Evolutionary conservation across 2,888 invertebrate genomes (phyloP).

Genomic region (Camponotus fellah): DNA sequence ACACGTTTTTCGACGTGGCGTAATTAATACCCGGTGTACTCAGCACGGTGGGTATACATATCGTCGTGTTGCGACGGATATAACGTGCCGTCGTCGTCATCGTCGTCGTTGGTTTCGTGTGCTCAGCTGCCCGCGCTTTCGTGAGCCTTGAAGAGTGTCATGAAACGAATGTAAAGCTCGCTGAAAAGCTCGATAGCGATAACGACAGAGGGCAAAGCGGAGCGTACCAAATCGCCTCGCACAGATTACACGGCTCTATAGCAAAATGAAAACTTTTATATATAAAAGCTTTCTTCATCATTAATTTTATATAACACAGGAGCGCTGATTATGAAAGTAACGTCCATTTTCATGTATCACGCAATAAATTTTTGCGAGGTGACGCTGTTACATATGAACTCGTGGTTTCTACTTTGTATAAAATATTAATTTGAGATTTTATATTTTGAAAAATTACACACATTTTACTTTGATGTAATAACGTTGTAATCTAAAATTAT

Average conservation of each 20-base stretch:
- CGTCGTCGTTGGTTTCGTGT: conserved; percentile 55
- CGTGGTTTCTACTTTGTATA: background rate
- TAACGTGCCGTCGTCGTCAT: conserved; percentile 53
- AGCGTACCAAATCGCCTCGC: conserved; percentile 63
- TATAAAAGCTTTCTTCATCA: conserved; percentile 41
- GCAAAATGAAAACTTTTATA: conserved; percentile 40
- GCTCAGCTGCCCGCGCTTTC: conserved; percentile 66
- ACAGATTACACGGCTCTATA: conserved; percentile 68
- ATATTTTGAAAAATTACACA: background rate
- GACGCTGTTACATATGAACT: background rate
- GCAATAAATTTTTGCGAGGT: conserved; percentile 26
- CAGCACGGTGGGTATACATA: conserved; percentile 62
- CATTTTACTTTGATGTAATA: background rate
- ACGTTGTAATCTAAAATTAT: background rate
- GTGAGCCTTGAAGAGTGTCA: conserved; percentile 81
- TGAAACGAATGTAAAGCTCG: conserved; percentile 81
- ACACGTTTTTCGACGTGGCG: conserved; percentile 71
- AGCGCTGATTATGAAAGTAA: conserved; percentile 31
- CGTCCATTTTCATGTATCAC: conserved; percentile 21
- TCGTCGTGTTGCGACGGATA: conserved; percentile 52
- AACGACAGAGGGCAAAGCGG: conserved; percentile 71
- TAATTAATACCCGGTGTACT: conserved; percentile 64
- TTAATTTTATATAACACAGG: conserved; percentile 41
- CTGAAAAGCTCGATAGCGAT: conserved; percentile 83
- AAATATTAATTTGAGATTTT: conserved; percentile 12